Base-by-base conservation (phyloP, 2,797 vertebrate genomes). In the Phyllotis vaccarum region DNA sequence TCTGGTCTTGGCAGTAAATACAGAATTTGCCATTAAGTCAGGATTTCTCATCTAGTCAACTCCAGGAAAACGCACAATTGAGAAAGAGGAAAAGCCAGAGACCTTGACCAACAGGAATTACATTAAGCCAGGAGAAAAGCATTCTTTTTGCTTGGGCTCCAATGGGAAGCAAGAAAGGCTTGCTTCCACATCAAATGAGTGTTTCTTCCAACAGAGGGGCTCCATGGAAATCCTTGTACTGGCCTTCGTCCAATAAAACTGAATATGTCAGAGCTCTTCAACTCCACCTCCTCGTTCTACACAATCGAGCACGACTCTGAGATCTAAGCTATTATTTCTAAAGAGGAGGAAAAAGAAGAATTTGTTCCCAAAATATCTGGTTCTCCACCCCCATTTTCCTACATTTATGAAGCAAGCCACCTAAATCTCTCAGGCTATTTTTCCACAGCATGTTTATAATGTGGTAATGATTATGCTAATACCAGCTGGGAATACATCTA, bases 401-500 rank as follows among this genome's bases (percentile, higher is more conserved):
- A 97, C 86, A 97, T 95, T 97, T 93, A 81, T 95, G 90, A 95
- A 95, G 97, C 94, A 93, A 98, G 97, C 81, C 90, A 96, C 83
- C 78, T 95, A 95, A 94, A 58, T 95, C 75, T 97, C 91, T 34
- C 49, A 90, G 96, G 66, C 95, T 98, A 66, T 97, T 90, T 97
- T 97, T 97, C 96, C 86, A 97, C 72, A 64, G 79, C 82, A 76
- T 76, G 60, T 96, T 97, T 97, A 96, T 91, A 92, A 96, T 96
- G 86, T 97, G 93, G 93, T 95, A 97, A 97, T 97, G 97, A 98
- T 98, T 96, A 97, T 96, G 96, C 95, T 97, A 97, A 98, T 95
- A 64, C 89, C 95, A 96, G 64, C 86, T 95, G 91, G 94, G 97
- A 98, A 91, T 66, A 93, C 76, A 87, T 91, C 82, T 92, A 95